A percentile compares a stretch with the other conserved stretches of the same genome.
Conservation (phyloP, 2,113 vertebrate genomes). For the Podiceps cristatus region DNA sequence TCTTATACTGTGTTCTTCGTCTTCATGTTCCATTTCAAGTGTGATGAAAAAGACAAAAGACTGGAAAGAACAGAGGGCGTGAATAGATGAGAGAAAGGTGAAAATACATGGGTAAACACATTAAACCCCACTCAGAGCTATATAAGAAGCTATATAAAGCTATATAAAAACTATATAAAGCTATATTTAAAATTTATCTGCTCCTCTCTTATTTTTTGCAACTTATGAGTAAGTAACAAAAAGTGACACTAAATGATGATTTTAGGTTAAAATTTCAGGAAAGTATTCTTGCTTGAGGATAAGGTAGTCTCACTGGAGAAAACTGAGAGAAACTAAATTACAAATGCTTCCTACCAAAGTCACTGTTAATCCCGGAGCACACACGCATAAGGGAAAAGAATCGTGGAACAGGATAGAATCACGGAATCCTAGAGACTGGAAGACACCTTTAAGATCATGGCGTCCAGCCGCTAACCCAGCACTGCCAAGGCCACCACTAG, state of each 20-base stretch:
- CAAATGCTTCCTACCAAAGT: neutral
- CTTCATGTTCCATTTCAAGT: neutral
- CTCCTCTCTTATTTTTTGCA: neutral
- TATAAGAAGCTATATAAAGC: neutral
- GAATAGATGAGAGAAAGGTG: neutral
- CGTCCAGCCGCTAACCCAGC: rapidly evolving
- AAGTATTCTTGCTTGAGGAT: neutral
- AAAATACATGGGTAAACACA: neutral
- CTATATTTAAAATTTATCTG: too few relatives aligned
- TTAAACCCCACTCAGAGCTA: neutral
- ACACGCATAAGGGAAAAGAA: neutral
- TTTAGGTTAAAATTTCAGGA: neutral
- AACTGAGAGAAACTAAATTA: neutral
- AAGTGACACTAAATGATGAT: neutral
- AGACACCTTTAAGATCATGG: rapidly evolving
- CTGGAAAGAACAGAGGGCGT: neutral
- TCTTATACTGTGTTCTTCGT: neutral
- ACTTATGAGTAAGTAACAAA: neutral
- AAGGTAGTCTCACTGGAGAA: neutral
- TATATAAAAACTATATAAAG: too few relatives aligned
- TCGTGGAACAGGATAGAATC: neutral
- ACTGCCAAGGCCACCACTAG: neutral
- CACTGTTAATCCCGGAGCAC: rapidly evolving
- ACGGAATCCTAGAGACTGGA: rapidly evolving
- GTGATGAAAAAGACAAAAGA: neutral